Conservation (phyloP, 2,797 vertebrate genomes). For the Iguana delicatissima region DNA sequence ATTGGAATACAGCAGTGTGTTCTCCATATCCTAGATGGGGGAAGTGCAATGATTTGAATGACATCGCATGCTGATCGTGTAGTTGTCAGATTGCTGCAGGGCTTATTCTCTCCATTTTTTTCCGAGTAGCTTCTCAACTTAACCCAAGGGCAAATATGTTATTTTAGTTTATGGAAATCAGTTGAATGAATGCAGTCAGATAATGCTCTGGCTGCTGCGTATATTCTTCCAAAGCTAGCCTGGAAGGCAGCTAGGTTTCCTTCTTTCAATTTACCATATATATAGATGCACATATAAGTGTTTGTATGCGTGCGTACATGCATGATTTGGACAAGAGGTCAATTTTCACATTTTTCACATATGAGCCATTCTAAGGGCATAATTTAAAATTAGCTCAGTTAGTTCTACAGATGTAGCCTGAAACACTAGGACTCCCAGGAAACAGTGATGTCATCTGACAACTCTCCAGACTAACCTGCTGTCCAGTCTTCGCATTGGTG, state of each 20-base stretch:
- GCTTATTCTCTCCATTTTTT: not conserved
- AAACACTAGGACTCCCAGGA: too few relatives aligned
- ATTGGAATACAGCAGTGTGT: not conserved
- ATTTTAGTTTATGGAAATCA: not conserved
- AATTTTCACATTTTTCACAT: constrained; percentile 17
- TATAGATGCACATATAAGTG: too few relatives aligned
- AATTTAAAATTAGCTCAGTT: constrained; percentile 18
- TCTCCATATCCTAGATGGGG: not conserved
- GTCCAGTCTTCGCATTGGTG: too few relatives aligned
- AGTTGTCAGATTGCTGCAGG: not conserved
- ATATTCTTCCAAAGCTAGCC: constrained; percentile 8
- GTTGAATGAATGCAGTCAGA: not conserved
- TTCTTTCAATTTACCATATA: constrained; percentile 11
- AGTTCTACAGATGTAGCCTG: too few relatives aligned
- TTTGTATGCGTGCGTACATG: not conserved
- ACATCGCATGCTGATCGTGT: not conserved
- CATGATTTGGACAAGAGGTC: constrained; percentile 25
- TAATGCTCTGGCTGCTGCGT: not conserved
- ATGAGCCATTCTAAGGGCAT: not conserved
- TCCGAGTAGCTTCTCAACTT: not conserved
- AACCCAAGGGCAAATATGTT: not conserved
- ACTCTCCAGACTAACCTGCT: too few relatives aligned
- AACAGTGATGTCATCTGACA: too few relatives aligned
- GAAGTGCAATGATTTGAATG: not conserved
- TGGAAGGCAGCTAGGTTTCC: not conserved